These are phyloP conservation scores for Rhizomys pruinosus DNA, from an alignment of 2,113 vertebrate species.

Conservation along the genomic window DNA sequence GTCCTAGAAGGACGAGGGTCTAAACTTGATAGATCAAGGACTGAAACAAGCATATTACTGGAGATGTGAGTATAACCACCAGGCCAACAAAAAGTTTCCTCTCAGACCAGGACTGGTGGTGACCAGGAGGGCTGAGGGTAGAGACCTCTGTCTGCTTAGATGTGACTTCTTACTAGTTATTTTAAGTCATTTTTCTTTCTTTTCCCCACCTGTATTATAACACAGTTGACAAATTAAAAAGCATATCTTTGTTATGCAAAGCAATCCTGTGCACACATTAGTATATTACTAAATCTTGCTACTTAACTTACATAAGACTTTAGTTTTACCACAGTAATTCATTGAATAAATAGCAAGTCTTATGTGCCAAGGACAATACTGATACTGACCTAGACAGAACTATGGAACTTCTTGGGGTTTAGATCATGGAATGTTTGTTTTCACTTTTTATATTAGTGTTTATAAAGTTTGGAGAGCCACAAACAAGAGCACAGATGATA, in stretches of 20 bases:
- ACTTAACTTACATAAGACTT: background rate
- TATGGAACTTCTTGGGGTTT: background rate
- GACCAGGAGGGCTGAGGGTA: background rate
- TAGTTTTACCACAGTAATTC: constrained; percentile 8
- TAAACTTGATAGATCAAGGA: background rate
- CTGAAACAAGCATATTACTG: background rate
- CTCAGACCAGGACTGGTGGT: background rate
- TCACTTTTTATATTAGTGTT: background rate
- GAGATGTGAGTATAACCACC: background rate
- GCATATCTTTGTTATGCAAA: background rate
- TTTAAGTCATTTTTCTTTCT: background rate
- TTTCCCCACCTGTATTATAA: background rate
- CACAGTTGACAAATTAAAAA: background rate
- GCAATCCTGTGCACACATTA: background rate
- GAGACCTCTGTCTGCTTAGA: background rate
- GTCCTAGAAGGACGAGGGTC: background rate
- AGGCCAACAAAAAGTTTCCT: constrained; percentile 1
- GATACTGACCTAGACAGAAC: background rate
- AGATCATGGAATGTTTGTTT: background rate
- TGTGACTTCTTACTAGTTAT: background rate
- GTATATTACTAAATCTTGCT: background rate
- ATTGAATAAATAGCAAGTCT: background rate
- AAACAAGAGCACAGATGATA: background rate
- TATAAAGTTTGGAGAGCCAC: background rate
- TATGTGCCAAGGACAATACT: background rate